These are phyloP conservation scores for Hydropsyche betteni DNA, from an alignment of 2,888 invertebrate species.

Conservation along the genomic window DNA sequence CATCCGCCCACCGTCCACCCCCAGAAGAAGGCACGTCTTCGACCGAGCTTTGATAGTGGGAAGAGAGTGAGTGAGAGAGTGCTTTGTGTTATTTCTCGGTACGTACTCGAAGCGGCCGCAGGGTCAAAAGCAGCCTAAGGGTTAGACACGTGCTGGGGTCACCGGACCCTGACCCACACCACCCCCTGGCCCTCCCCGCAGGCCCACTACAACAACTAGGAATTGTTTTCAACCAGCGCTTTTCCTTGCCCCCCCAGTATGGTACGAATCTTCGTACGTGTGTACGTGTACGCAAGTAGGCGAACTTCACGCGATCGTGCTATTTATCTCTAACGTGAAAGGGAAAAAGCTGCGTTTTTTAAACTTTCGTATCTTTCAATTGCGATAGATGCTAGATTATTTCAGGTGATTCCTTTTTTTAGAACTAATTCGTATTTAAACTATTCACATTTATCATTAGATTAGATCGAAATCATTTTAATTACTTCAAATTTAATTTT, in stretches of 20 bases:
- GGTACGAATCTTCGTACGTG: neutral
- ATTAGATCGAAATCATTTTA: no score
- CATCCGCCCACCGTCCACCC: no score
- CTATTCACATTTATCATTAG: no score
- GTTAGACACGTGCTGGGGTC: conserved; percentile 32
- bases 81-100: conserved; percentile 27
- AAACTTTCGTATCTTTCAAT: no score
- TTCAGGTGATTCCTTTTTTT: no score
- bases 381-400: no score
- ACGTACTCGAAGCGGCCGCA: conserved; percentile 6
- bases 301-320: conserved; percentile 25
- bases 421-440: no score
- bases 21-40: no score
- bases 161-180: conserved; percentile 27
- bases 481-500: no score
- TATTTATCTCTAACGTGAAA: conserved; percentile 4
- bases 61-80: neutral
- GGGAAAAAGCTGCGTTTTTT: no score
- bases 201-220: conserved; percentile 10
- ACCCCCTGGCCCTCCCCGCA: neutral
- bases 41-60: conserved; percentile 12
- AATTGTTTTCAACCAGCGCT: conserved; percentile 25
- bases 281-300: neutral
- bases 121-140: conserved; percentile 23
- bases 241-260: neutral